Base-by-base conservation (phyloP, 2,113 vertebrate genomes). In the Chaetodon auriga region DNA sequence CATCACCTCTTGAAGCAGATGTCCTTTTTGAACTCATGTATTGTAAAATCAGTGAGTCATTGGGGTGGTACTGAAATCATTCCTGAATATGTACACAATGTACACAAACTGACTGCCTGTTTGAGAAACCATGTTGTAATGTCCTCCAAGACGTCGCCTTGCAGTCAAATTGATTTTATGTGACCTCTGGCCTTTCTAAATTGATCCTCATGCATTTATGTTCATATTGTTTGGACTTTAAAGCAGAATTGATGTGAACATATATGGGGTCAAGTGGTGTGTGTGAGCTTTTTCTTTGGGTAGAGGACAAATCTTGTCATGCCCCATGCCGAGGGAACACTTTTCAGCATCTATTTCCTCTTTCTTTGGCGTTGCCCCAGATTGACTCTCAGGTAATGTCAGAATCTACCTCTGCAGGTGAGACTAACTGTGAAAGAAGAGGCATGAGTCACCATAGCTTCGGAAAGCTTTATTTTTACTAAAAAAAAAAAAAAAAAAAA, bases 371-470 rank as follows among this genome's bases (percentile, higher is more conserved):
- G 55, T 83, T 55, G 93, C 95, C 96, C 95, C 93, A 93, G 95
- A 96, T 94, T 94, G 95, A 95, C 94, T 96, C 97, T 98, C 97
- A 97, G 97, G 97, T 97, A 96, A 97, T 92, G 94, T 96, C 92
- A 95, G 95, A 96, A 97, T 97, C 97, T 98, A 99, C 98, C 97
- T 99, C 97, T 96, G 95, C 93, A 96, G 95, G 92, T 82, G 80
- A 92, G 92, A 96, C 95, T 94, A 95, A 97, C 96, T 97, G 96
- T 97, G 96, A 97, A 97, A 95, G 93, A 94, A 88, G 94, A 95
- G 96, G 93, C 93, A 94, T 2, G 93, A 96, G 95, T 96, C 95
- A 96, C 93, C 95, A 94, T 90, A 95, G 95, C 95, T 96, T 89
- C 83, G 61, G 81, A 84, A 72, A 83, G 80, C 75, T 89, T 96